Conservation (phyloP, 2,797 vertebrate species). For the Tachyglossus aculeatus region DNA sequence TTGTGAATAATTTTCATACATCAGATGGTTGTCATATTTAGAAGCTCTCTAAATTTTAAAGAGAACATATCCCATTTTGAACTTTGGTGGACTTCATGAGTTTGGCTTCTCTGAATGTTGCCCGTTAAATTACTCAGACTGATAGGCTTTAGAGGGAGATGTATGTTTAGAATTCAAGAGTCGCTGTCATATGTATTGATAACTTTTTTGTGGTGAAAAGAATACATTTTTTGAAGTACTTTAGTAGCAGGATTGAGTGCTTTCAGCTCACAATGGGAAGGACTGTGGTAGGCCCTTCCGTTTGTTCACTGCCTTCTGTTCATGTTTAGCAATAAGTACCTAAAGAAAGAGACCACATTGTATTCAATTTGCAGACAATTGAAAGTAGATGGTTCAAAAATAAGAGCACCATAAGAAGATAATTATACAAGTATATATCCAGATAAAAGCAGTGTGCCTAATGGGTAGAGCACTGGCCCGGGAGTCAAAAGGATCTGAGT, state of each 20-base stretch:
- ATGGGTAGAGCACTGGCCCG: too few species aligned
- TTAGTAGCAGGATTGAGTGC: conserved; percentile 54
- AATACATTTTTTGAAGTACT: conserved; percentile 64
- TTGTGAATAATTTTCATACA: conserved; percentile 84
- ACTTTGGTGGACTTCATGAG: conserved; percentile 56
- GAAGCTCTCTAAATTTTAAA: conserved; percentile 83
- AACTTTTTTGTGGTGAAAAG: conserved; percentile 18
- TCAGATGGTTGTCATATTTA: conserved; percentile 88
- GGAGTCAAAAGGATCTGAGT: too few species aligned
- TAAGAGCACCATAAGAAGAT: too few species aligned
- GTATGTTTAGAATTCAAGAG: conserved; percentile 1
- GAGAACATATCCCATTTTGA: conserved; percentile 81
- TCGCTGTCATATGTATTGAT: conserved; percentile 17
- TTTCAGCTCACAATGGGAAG: conserved; percentile 60
- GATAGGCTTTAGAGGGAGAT: neutral
- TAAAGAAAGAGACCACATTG: conserved; percentile 3
- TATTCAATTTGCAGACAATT: too few species aligned
- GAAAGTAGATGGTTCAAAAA: conserved; percentile 17
- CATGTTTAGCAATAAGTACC: conserved; percentile 61
- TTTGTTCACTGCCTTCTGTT: conserved; percentile 55
- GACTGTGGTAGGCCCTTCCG: conserved; percentile 62
- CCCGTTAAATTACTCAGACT: conserved; percentile 12
- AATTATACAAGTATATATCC: too few species aligned
- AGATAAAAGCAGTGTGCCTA: too few species aligned
- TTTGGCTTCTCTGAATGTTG: conserved; percentile 9